Conservation (phyloP, 2,888 invertebrate species). For the Catocala sponsa region DNA sequence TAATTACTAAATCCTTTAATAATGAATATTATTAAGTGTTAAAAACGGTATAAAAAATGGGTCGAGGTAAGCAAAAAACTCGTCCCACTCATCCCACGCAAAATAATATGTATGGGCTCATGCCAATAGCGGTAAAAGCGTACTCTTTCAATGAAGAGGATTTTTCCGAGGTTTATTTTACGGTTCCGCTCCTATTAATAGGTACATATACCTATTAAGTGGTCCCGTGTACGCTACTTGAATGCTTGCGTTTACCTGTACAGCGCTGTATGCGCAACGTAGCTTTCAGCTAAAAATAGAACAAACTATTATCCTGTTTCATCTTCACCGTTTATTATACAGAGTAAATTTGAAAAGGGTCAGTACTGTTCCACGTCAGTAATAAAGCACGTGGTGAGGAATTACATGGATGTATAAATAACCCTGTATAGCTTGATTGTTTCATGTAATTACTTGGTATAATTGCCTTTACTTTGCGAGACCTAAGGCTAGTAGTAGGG, state of each 20-base stretch:
- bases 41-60: conserved; percentile 17
- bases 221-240: too few relatives aligned
- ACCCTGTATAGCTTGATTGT: background rate
- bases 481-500: too few relatives aligned
- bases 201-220: background rate
- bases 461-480: too few relatives aligned
- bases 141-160: conserved; percentile 39
- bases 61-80: conserved; percentile 27
- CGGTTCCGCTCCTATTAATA: conserved; percentile 8
- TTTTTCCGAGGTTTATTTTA: conserved; percentile 15
- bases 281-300: too few relatives aligned
- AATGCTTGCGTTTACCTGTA: too few relatives aligned
- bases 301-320: background rate
- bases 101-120: conserved; percentile 38
- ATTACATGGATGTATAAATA: too few relatives aligned
- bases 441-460: background rate
- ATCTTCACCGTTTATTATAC: background rate
- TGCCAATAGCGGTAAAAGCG: conserved; percentile 46
- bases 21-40: conserved; percentile 36
- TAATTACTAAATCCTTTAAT: conserved; percentile 19
- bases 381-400: background rate
- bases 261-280: too few relatives aligned
- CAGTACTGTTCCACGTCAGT: too few relatives aligned
- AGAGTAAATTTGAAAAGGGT: too few relatives aligned
- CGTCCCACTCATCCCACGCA: conserved; percentile 15